Base-by-base conservation (phyloP, 2,888 invertebrate genomes). In the Catocala nupta region DNA sequence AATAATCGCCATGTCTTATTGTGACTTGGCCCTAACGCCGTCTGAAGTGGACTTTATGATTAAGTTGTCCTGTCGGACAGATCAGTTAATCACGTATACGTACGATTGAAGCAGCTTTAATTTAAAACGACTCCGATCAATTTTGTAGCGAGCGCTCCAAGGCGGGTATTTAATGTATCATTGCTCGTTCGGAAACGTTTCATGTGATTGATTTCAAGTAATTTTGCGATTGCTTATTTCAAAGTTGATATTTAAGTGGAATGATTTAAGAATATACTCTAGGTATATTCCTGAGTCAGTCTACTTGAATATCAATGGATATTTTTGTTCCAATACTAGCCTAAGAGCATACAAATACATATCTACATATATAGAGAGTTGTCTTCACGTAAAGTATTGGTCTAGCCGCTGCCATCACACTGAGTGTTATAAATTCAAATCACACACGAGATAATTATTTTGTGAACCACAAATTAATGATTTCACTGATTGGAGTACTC, bases 51-150 rank as follows among this genome's bases (percentile, higher is more conserved):
- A 63, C 69, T 67, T 69, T 71, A 73, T 77, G 69, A 77, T 77
- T 77, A 77, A 75, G 71, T 73, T 75, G 73, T 75, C 78, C 55
- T 55, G 13, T 1, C 54, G 10, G 53, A 62, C 50, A 55, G 63
- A 69, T 68, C 55, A 56, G 58, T 65, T 70, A 65, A 65, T 65
- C 64, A 65, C 49, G 50, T 55, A 39, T 55, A 36, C 45, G 50
- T 51, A 55, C 51, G 56, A 68, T 63, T 60, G 62, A 64, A 58
- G 53, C 50, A 36, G 16, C 49, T 59, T 65, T 71, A 56, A 54
- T 68, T 59, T 47, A 4, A 61, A 69, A 61, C 45, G 54, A 59
- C 43, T 39, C 25, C 34, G 11, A 34, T 43, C 56, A 55, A 52
- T 64, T 60, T 36, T 55, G 60, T 62, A 58, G 25, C 39, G 16